These are phyloP conservation scores for Sterrhoptilus dennistouni DNA, from an alignment of 2,113 vertebrate species.

Conservation along the genomic window DNA sequence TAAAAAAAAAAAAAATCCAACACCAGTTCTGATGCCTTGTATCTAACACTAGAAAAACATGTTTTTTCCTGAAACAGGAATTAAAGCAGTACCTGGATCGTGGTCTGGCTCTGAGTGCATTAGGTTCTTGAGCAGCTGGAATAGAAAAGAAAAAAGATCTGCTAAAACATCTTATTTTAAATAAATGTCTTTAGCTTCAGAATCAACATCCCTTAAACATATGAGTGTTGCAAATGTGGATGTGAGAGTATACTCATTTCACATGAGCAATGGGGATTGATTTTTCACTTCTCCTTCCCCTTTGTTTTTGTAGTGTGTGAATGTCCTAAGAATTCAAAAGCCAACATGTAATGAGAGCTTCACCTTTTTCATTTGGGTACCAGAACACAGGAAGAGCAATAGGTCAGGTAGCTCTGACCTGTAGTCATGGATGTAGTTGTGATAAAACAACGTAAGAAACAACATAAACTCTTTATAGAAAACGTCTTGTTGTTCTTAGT, in stretches of 20 bases:
- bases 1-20: background rate
- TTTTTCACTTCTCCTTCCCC: constrained; percentile 42
- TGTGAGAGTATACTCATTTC: background rate
- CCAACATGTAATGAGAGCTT: background rate
- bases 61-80: constrained; percentile 23
- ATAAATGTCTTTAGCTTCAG: background rate
- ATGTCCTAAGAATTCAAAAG: background rate
- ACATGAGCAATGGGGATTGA: background rate
- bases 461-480: background rate
- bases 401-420: background rate
- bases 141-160: constrained; percentile 35
- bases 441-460: background rate
- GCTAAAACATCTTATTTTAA: background rate
- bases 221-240: background rate
- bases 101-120: constrained; percentile 76
- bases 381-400: background rate
- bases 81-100: constrained; percentile 78
- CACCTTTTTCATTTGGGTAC: background rate
- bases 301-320: background rate
- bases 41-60: background rate
- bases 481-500: background rate
- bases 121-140: constrained; percentile 77
- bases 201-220: background rate
- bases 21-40: background rate
- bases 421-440: background rate